Evolutionary conservation across 2,888 invertebrate species (phyloP).

Genomic region (Didymodactylos carnosus): DNA sequence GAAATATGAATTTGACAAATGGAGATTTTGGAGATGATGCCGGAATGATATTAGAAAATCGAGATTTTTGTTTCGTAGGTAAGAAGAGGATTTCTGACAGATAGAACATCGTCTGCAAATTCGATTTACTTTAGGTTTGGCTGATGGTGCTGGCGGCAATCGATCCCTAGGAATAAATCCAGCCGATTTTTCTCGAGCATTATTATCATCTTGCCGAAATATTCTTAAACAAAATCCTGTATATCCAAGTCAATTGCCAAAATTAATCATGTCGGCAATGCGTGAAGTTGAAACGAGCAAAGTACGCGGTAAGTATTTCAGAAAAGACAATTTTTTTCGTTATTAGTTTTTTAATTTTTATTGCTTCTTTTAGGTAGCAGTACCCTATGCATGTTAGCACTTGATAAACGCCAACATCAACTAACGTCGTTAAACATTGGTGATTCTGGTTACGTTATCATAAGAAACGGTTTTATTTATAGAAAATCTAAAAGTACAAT

Average conservation of each 20-base stretch:
- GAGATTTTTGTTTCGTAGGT: constrained; percentile 7
- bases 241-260: constrained; percentile 3
- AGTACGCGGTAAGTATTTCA: not conserved
- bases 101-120: too few species aligned
- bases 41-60: constrained; percentile 11
- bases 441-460: constrained; percentile 9
- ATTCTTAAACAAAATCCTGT: constrained; percentile 2
- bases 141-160: constrained; percentile 14
- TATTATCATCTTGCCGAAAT: not conserved
- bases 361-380: not conserved
- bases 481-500: constrained; percentile 5
- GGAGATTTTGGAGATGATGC: constrained; percentile 15
- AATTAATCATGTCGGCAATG: constrained; percentile 2
- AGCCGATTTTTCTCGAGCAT: constrained; percentile 6
- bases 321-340: not conserved
- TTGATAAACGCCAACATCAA: not conserved
- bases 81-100: not conserved
- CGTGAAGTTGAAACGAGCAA: constrained; percentile 3
- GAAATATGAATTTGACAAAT: not conserved
- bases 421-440: constrained; percentile 11
- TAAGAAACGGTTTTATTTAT: constrained; percentile 3
- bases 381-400: constrained; percentile 9
- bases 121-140: not conserved
- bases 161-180: constrained; percentile 12
- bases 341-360: not conserved